phyloP scores from a whole-genome alignment of 2,888 invertebrate genomes.

The Arge pagana region DNA sequence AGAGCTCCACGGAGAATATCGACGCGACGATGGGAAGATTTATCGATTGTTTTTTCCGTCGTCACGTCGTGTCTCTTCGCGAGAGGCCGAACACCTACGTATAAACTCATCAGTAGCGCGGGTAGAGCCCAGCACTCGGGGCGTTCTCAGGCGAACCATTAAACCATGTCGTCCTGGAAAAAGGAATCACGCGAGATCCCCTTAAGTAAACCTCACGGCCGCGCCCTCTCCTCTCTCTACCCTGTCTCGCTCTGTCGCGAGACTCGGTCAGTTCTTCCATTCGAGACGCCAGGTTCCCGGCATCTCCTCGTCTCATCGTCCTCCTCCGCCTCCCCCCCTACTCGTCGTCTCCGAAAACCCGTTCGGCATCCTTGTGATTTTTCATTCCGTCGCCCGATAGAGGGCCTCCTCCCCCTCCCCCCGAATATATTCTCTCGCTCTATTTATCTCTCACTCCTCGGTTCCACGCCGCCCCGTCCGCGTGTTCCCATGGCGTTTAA shows the following conservation, averaged over 20 bases:
- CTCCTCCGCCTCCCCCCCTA: background rate
- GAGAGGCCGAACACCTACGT: too few species aligned
- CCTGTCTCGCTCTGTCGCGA: constrained; percentile 1
- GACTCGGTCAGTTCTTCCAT: constrained; percentile 17
- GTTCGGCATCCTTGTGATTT: constrained; percentile 19
- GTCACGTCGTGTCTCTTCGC: too few species aligned
- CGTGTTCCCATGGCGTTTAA: constrained; percentile 19
- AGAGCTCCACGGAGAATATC: too few species aligned
- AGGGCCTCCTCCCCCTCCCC: background rate
- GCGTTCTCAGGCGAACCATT: constrained; percentile 39
- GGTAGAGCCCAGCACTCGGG: constrained; percentile 7
- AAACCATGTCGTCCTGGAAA: constrained; percentile 38
- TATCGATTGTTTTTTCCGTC: too few species aligned
- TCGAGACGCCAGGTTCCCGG: background rate
- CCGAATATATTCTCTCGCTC: constrained; percentile 1
- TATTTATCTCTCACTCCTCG: background rate
- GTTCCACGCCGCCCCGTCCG: background rate
- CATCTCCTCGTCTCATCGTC: background rate
- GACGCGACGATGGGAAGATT: too few species aligned
- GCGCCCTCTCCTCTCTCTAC: constrained; percentile 1
- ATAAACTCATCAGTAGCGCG: background rate
- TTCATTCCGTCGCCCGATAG: constrained; percentile 2
- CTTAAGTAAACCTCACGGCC: constrained; percentile 17
- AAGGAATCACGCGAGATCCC: constrained; percentile 29
- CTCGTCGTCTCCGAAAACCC: constrained; percentile 1